phyloP scores from a whole-genome alignment of 1,140 invertebrate species.

The Hormaphis cornu region DNA sequence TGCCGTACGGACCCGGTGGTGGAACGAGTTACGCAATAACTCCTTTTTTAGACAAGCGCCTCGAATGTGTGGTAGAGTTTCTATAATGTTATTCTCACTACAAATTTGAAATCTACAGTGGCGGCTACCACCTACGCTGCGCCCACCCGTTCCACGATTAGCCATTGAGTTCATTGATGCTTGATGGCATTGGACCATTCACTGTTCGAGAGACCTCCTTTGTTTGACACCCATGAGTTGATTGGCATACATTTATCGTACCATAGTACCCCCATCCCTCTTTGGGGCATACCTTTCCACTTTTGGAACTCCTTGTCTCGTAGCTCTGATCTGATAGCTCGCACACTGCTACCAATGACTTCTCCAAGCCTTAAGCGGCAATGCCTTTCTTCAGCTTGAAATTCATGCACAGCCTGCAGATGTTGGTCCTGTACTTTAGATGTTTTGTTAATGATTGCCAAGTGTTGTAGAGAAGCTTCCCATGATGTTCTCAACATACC shows the following conservation, averaged over 20 bases:
- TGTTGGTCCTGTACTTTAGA: not conserved
- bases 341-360: not conserved
- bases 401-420: not conserved
- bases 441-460: not conserved
- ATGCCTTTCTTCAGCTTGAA: not conserved
- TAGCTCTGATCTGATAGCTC: not conserved
- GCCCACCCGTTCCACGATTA: not conserved
- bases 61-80: constrained; percentile 1
- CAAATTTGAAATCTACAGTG: not conserved
- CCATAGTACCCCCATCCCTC: not conserved
- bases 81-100: constrained; percentile 4
- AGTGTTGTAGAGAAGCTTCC: not conserved
- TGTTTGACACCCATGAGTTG: not conserved
- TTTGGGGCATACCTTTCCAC: not conserved
- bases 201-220: not conserved
- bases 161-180: not conserved
- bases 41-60: not conserved
- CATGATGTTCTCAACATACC: not conserved
- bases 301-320: not conserved
- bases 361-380: not conserved
- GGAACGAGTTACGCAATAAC: not conserved
- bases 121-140: not conserved
- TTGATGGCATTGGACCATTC: not conserved
- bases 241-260: not conserved
- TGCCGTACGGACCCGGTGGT: not conserved